Conservation (phyloP, 2,113 vertebrate species). For the Gorilla gorilla region DNA sequence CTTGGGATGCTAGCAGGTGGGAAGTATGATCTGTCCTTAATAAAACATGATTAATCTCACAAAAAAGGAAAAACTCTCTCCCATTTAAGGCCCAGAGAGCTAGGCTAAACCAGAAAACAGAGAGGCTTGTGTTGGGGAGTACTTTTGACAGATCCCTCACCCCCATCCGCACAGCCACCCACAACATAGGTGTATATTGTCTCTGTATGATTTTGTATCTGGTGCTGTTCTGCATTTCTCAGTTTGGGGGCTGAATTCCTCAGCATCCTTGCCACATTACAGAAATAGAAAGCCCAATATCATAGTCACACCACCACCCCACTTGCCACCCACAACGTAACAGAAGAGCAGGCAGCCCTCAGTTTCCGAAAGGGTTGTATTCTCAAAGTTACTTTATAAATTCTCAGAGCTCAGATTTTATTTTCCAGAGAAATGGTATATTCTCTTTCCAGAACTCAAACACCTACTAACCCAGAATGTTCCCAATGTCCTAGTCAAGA, state of each 20-base stretch:
- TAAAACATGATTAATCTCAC: background rate
- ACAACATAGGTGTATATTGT: conserved; percentile 70
- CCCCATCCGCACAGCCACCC: conserved; percentile 55
- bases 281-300: conserved; percentile 75
- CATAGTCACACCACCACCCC: conserved; percentile 72
- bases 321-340: conserved; percentile 57
- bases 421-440: background rate
- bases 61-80: background rate
- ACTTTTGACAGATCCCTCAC: conserved; percentile 59
- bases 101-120: conserved; percentile 25
- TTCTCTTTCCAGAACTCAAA: conserved; percentile 21
- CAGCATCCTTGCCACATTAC: conserved; percentile 69
- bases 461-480: conserved; percentile 22
- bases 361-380: conserved; percentile 42
- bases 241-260: conserved; percentile 76
- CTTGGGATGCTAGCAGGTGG: background rate
- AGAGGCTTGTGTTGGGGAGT: background rate
- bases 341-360: conserved; percentile 60
- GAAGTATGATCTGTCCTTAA: background rate
- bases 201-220: conserved; percentile 76
- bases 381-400: conserved; percentile 56
- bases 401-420: background rate
- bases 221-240: conserved; percentile 70
- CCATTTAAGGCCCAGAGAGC: background rate
- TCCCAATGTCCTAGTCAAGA: background rate